Evolutionary conservation across 2,113 vertebrate species (phyloP).

Genomic region (Odobenus rosmarus): DNA sequence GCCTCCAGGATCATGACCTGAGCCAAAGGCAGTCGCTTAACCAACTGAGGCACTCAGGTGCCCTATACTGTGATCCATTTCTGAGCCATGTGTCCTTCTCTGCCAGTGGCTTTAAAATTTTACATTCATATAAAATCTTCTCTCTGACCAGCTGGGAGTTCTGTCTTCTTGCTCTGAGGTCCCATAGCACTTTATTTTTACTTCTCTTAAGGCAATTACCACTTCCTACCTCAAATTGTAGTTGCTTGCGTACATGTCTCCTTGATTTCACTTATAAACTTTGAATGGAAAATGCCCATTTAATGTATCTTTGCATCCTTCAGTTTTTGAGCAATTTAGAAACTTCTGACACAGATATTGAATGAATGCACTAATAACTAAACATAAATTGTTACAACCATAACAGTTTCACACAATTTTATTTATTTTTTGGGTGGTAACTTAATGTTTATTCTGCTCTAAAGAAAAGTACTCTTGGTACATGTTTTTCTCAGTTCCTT

Average conservation of each 20-base stretch:
- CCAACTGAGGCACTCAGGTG: too few species aligned
- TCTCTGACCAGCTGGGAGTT: not conserved
- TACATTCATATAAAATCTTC: not conserved
- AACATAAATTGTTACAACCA: not conserved
- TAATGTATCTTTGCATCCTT: not conserved
- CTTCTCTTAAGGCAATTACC: not conserved
- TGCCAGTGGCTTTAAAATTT: conserved; percentile 35
- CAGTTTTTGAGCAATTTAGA: not conserved
- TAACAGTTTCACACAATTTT: not conserved
- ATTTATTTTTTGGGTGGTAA: not conserved
- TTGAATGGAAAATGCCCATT: not conserved
- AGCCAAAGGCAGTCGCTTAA: too few species aligned
- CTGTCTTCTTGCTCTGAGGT: not conserved
- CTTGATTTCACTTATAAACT: not conserved
- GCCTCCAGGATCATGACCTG: too few species aligned
- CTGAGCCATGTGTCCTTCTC: not conserved
- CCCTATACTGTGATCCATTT: not conserved
- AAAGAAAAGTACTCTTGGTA: not conserved
- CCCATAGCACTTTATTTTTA: not conserved
- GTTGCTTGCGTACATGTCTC: not conserved
- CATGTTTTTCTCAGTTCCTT: not conserved
- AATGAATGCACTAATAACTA: not conserved
- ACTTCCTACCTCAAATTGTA: not conserved
- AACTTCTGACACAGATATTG: not conserved
- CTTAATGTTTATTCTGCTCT: not conserved